phyloP scores from a whole-genome alignment of 2,113 vertebrate genomes.

The Oostethus manadensis region DNA sequence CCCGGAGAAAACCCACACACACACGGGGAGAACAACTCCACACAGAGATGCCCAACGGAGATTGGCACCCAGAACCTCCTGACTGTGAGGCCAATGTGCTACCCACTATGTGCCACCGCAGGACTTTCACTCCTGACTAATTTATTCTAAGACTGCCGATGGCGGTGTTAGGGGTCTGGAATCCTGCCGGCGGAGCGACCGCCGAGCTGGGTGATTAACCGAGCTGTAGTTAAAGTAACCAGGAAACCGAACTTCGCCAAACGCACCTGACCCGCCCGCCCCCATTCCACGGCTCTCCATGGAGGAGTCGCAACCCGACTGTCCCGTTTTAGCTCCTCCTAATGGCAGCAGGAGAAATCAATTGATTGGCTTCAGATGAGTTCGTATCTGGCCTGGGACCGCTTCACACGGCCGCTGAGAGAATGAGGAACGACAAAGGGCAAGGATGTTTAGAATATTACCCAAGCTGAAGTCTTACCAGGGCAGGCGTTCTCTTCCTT shows the following conservation, averaged over 20 bases:
- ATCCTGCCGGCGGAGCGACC: slow-evolving; percentile 52
- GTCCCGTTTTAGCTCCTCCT: slow-evolving; percentile 35
- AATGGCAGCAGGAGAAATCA: slow-evolving; percentile 27
- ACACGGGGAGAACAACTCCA: no score
- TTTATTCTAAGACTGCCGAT: slow-evolving; percentile 63
- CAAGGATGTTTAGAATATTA: slow-evolving; percentile 26
- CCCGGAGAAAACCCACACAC: no score
- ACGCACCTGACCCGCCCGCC: slow-evolving; percentile 48
- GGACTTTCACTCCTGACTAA: slow-evolving; percentile 72
- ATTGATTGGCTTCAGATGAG: slow-evolving; percentile 68
- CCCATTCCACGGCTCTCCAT: slow-evolving; percentile 24
- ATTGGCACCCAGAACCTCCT: no score
- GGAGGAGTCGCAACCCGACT: slow-evolving; percentile 37
- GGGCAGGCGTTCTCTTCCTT: slow-evolving; percentile 28
- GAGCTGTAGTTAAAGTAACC: slow-evolving; percentile 50
- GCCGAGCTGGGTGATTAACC: slow-evolving; percentile 61
- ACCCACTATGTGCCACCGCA: no score
- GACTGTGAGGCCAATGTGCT: no score
- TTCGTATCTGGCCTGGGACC: slow-evolving; percentile 52
- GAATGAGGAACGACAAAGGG: slow-evolving; percentile 15
- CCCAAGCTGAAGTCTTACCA: slow-evolving; percentile 40
- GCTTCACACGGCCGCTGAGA: slow-evolving; percentile 33
- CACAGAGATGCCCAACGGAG: no score
- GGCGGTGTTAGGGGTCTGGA: slow-evolving; percentile 33
- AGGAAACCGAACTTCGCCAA: slow-evolving; percentile 53